Base-by-base conservation (phyloP, 2,888 invertebrate species). In the Furcula furcula region DNA sequence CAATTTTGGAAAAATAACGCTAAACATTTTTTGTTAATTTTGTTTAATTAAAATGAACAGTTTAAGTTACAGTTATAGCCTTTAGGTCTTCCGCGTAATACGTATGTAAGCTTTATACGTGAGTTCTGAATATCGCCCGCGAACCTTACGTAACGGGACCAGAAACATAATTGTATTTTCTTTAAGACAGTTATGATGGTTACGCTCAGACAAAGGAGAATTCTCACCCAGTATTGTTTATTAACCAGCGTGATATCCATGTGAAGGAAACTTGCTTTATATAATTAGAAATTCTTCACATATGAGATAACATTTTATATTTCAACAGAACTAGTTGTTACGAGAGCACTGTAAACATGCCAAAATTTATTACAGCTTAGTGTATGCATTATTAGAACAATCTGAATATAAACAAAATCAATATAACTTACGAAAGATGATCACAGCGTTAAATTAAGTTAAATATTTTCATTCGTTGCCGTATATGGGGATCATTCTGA, bases 111-210 rank as follows among this genome's bases (percentile, higher is more conserved):
- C 38, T 37, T 23, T 27, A 35, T 29, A 25, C 32, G 47, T 37
- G 27, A 40, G 39, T 26, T 40, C 36, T 34, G 40, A 36, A 50
- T 50, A 36, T 29, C 32, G 15, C 31, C 3, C 12, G 41, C 36
- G 2, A 42, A 37, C 40, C 40, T 48, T 34, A 49, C 46, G 55
- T 80, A 82, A 82, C 83, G 80, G 84, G 63, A 74, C 52, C 57
- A 37, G 42, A 40, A 55, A 56, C 68, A 64, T 76, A 76, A 78
- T 81, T 74, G 65, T 72, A 65, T 68, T 82, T 79, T 79, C 81
- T 78, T 70, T 58, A 52, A 55, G 65, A 77, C 81, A 75, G 81
- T 78, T 81, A 79, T 66, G 61, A 62, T 66, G 59, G 47, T 49
- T 63, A 62, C 62, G 57, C 61, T 60, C 62, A 53, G 64, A 65